Evolutionary conservation across 2,113 vertebrate species (phyloP), one percentile per base, ranked within the genome.

Genomic region (Apus apus): DNA sequence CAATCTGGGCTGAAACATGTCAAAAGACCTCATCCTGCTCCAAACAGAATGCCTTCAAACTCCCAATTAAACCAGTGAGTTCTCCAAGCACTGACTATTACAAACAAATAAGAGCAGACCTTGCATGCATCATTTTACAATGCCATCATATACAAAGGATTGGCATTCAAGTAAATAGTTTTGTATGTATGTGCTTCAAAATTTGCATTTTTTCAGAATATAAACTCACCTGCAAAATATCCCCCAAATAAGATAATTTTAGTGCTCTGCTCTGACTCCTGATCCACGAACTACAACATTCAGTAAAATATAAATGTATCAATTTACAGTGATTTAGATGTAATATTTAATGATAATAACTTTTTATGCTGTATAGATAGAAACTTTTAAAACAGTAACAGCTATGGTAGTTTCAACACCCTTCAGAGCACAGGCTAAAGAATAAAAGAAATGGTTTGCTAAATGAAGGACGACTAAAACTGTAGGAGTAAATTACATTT

Each of bases 1-100:
- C 84, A 97, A 22, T 96, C 81, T 95, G 72, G 66, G 66, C 48
- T 93, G 72, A 97, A 96, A 97, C 83, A 85, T 77, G 87, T 80
- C 85, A 85, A 92, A 91, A 94, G 90, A 87, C 46, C 58, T 95
- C 77, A 89, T 87, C 84, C 56, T 83, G 38, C 38, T 94, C 80
- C 60, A 62, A 64, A 88, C 87, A 96, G 85, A 95, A 88, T 71
- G 56, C 64, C 67, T 93, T 96, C 72, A 91, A 83, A 85, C 56
- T 93, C 75, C 72, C 79, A 93, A 36, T 96, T 93, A 93, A 95
- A 88, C 46, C 67, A 90, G 20, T 60, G 67, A 60, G 62, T 53
- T 83, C 50, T 96, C 46, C 45, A 87, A 64, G 61, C 71, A 54
- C 32, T 34, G 13, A 89, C 45, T 85, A 18, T 73, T 86, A 91